These are phyloP conservation scores for Castor canadensis DNA, from an alignment of 2,113 vertebrate species.

Conservation along the genomic window DNA sequence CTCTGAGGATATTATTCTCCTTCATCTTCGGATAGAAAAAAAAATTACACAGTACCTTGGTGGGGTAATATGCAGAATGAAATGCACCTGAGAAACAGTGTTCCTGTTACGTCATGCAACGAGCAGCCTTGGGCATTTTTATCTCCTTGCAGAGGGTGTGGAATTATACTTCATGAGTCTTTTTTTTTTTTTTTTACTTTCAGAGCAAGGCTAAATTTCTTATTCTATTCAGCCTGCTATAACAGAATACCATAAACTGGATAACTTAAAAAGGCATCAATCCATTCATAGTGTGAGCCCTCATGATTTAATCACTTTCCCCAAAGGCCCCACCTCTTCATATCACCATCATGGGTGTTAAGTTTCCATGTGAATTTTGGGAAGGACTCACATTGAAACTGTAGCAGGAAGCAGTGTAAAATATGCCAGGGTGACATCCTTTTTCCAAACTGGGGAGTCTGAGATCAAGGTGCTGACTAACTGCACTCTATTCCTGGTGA, in stretches of 20 bases:
- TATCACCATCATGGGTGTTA: too few species aligned
- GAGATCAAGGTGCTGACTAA: not conserved
- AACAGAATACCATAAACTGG: not conserved
- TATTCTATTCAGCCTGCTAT: not conserved
- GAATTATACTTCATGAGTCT: not conserved
- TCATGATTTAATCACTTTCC: too few species aligned
- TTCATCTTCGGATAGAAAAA: not conserved
- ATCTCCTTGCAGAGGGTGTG: not conserved
- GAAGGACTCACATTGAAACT: too few species aligned
- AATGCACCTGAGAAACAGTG: not conserved
- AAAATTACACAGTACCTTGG: slow-evolving; percentile 33
- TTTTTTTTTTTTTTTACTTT: not conserved
- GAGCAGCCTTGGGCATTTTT: not conserved
- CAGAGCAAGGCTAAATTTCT: not conserved
- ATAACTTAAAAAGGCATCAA: too few species aligned
- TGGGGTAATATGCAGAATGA: not conserved
- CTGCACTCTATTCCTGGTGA: not conserved
- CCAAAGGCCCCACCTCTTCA: too few species aligned
- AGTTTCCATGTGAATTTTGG: too few species aligned
- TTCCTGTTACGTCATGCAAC: not conserved
- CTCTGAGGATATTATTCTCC: not conserved
- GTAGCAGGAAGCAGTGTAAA: too few species aligned
- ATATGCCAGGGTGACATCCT: too few species aligned
- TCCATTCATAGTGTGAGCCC: too few species aligned
- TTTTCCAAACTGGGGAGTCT: not conserved